A percentile compares a stretch with the other conserved stretches of the same genome.
phyloP scores from a whole-genome alignment of 2,888 invertebrate species.

The Nephrocerus scutellatus region DNA sequence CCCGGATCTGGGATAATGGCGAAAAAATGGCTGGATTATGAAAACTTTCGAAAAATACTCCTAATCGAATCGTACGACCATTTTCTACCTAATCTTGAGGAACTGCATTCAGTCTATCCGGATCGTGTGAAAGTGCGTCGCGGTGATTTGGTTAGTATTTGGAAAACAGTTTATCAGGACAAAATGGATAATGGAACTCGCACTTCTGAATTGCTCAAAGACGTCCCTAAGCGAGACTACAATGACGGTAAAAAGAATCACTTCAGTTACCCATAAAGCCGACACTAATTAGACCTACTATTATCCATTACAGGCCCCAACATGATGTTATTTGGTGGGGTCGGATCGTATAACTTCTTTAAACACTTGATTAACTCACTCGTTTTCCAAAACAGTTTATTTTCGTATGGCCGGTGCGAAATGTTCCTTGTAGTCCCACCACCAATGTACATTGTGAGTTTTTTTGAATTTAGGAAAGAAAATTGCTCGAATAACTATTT shows the following conservation, averaged over 20 bases:
- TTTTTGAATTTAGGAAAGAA: background rate
- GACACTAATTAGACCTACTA: no score
- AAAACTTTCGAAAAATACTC: constrained; percentile 49
- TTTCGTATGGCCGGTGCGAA: constrained; percentile 55
- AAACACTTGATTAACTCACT: constrained; percentile 56
- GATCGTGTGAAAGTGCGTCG: constrained; percentile 37
- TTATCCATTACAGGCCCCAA: constrained; percentile 51
- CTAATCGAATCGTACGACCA: constrained; percentile 54
- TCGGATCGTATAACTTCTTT: constrained; percentile 51
- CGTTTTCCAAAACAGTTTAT: constrained; percentile 53
- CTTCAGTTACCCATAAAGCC: background rate
- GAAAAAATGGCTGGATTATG: constrained; percentile 51
- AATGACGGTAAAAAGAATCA: constrained; percentile 46
- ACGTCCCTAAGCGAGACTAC: constrained; percentile 49
- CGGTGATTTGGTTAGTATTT: constrained; percentile 55
- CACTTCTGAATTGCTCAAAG: constrained; percentile 51
- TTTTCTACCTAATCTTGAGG: constrained; percentile 49
- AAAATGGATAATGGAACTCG: constrained; percentile 53
- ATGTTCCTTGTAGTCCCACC: constrained; percentile 58
- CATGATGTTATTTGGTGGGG: constrained; percentile 54
- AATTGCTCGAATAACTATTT: background rate
- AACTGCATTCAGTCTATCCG: constrained; percentile 31
- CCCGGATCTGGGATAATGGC: constrained; percentile 63
- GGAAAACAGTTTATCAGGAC: constrained; percentile 54
- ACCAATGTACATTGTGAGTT: constrained; percentile 55